phyloP scores from a whole-genome alignment of 2,113 vertebrate species.

The Psophia crepitans region DNA sequence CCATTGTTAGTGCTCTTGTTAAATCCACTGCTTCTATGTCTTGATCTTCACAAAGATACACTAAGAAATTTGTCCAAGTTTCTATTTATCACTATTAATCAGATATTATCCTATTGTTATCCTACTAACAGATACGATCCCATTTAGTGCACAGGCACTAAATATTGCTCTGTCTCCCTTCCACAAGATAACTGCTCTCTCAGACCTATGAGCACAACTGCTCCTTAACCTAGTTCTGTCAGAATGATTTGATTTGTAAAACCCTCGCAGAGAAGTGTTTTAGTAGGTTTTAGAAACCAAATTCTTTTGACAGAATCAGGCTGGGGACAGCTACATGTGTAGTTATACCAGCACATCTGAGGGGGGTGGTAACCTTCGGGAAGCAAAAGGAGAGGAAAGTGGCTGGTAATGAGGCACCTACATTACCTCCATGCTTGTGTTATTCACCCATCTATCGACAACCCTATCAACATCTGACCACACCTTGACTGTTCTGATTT shows the following conservation, averaged over 20 bases:
- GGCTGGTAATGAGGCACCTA: neutral
- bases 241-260: conserved; percentile 41
- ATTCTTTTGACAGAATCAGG: conserved; percentile 59
- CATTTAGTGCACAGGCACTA: neutral
- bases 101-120: neutral
- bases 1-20: neutral
- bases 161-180: neutral
- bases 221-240: conserved; percentile 53
- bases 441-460: neutral
- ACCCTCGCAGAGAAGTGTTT: neutral
- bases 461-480: neutral
- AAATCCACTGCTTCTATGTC: neutral
- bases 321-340: neutral
- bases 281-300: neutral
- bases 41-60: neutral
- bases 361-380: neutral
- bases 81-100: neutral
- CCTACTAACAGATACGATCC: neutral
- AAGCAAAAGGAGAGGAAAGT: neutral
- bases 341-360: neutral
- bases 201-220: neutral
- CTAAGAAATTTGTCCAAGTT: neutral
- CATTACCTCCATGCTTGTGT: neutral
- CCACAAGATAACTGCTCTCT: neutral
- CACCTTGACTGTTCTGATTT: neutral